Conservation (phyloP, 2,113 vertebrate species). For the Carassius gibelio region DNA sequence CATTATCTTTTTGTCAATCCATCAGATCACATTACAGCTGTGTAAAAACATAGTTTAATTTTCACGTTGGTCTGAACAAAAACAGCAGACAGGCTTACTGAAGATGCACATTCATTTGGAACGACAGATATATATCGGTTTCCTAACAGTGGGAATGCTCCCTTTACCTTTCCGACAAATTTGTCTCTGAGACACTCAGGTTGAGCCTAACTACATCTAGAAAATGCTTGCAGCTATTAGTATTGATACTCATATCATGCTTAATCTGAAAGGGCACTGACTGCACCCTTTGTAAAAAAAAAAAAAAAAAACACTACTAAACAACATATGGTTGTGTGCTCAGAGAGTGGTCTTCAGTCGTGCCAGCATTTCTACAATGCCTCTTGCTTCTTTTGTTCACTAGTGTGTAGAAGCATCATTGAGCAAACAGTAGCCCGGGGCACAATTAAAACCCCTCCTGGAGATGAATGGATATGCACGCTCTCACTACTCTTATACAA, state of each 20-base stretch:
- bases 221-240: slow-evolving; percentile 25
- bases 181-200: not conserved
- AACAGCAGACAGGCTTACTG: too few relatives aligned
- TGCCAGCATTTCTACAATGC: not conserved
- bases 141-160: not conserved
- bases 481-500: not conserved
- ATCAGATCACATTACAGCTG: too few relatives aligned
- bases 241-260: slow-evolving; percentile 2
- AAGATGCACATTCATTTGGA: too few relatives aligned
- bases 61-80: too few relatives aligned
- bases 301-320: not conserved
- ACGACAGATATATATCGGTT: too few relatives aligned
- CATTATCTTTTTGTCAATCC: too few relatives aligned
- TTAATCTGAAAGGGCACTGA: not conserved
- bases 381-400: slow-evolving; percentile 15
- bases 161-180: not conserved
- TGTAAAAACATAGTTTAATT: too few relatives aligned
- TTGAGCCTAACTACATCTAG: not conserved
- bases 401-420: slow-evolving; percentile 23
- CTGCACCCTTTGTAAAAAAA: not conserved
- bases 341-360: not conserved
- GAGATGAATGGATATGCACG: slow-evolving; percentile 9
- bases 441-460: not conserved
- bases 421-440: slow-evolving; percentile 3
- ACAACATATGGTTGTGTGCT: not conserved